Evolutionary conservation across 2,797 vertebrate genomes (phyloP).

Genomic region (Sebastes goodei): DNA sequence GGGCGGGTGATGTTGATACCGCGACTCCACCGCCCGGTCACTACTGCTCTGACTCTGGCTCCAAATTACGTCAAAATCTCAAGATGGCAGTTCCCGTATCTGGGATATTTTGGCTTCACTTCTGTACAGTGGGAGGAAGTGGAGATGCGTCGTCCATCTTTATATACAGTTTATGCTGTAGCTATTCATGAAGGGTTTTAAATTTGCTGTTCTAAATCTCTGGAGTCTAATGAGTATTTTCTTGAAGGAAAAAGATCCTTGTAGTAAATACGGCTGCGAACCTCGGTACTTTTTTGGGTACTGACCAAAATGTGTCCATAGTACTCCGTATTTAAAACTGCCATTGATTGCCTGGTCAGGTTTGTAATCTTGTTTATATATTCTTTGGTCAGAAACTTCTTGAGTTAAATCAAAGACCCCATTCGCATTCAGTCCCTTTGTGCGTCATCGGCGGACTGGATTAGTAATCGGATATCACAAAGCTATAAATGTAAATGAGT

Average conservation of each 20-base stretch:
- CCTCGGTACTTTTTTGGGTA: not conserved
- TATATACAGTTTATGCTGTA: too few relatives aligned
- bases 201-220: not conserved
- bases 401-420: not conserved
- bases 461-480: not conserved
- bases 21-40: too few relatives aligned
- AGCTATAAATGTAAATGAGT: not conserved
- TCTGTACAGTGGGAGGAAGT: too few relatives aligned
- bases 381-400: not conserved
- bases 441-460: not conserved
- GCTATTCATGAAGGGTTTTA: not conserved
- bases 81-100: too few relatives aligned
- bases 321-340: not conserved
- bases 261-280: not conserved
- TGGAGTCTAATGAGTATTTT: not conserved
- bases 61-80: too few relatives aligned
- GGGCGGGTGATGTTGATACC: accelerated
- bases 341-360: not conserved
- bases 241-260: not conserved
- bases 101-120: too few relatives aligned
- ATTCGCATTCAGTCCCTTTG: not conserved
- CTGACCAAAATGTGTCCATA: not conserved
- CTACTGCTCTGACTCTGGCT: too few relatives aligned
- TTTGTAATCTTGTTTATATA: not conserved
- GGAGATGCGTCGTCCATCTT: too few relatives aligned